Percentiles rank a stretch among this genome's conserved stretches.
These are phyloP conservation scores for Gobionotothen gibberifrons DNA, from an alignment of 2,797 vertebrate genomes.

Conservation along the genomic window DNA sequence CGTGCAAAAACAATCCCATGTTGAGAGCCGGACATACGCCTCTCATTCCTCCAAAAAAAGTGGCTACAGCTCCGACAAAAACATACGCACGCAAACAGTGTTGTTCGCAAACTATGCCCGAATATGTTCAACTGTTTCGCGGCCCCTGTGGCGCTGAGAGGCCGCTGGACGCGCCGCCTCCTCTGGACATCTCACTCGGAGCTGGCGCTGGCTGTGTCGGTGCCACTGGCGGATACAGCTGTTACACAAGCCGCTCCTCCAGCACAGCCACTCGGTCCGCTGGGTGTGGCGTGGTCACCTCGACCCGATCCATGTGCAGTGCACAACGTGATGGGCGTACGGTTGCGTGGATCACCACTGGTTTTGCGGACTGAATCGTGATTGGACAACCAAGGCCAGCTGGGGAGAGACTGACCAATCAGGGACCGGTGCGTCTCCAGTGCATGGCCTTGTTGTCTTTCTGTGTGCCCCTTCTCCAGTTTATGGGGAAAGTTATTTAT, in stretches of 20 bases:
- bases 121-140: constrained; percentile 48
- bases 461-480: neutral
- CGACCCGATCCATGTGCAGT: constrained; percentile 76
- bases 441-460: constrained; percentile 36
- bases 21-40: constrained; percentile 63
- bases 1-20: constrained; percentile 85
- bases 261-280: constrained; percentile 38
- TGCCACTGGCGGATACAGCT: constrained; percentile 67
- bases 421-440: constrained; percentile 62
- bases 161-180: constrained; percentile 75
- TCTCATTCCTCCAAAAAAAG: constrained; percentile 71
- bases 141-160: constrained; percentile 41
- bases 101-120: constrained; percentile 32
- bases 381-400: constrained; percentile 58
- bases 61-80: constrained; percentile 36
- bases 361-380: constrained; percentile 62
- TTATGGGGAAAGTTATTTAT: no score
- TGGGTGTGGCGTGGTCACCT: constrained; percentile 79
- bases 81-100: constrained; percentile 36
- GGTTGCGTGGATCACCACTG: constrained; percentile 45
- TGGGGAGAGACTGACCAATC: constrained; percentile 62
- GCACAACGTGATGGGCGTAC: constrained; percentile 77
- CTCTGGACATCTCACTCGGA: constrained; percentile 62
- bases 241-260: constrained; percentile 75
- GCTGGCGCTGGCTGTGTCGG: constrained; percentile 52